Base-by-base conservation (phyloP, 2,113 vertebrate genomes). In the Leptosomus discolor region DNA sequence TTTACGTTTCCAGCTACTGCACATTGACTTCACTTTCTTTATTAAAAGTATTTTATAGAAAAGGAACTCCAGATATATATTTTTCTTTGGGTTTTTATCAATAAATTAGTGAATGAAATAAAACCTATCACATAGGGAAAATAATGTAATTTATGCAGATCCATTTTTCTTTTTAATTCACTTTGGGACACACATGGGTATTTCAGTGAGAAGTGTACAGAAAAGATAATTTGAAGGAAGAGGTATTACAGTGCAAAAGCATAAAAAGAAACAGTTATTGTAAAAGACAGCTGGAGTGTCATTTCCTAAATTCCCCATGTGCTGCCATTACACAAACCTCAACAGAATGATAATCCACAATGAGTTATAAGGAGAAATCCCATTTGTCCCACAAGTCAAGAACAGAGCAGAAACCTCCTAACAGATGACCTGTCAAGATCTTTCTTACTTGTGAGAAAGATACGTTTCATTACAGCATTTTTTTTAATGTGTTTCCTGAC, bases 211-310 rank as follows among this genome's bases (percentile, higher is more conserved):
- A 86, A 61, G 26, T 41, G 23, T 48, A 74, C 15, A 77, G 90
- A 58, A 85, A 88, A 77, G 79, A 84, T 70, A 86, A 94, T 51
- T 81, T 77, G 75, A 90, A 93, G 58, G 71, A 90, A 91, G 68
- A 95, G 54, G 74, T 82, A 90, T 76, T 92, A 91, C 36, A 41
- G 58, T 51, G 50, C 22, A 61, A 96, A 85, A 58, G 75, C 71
- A 83, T 73, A 54, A 84, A 88, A 92, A 86, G 69, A 29, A 69
- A 45, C 71, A 80, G 75, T 93, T 93, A 94, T 87, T 94, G 92
- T 76, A 97, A 43, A 92, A 95, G 95, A 95, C 90, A 97, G 90
- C 88, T 95, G 88, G 88, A 92, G 82, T 91, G 90, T 88, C 90
- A 94, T 80, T 95, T 90, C 92, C 83, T 88, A 81, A 92, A 93